Evolutionary conservation across 2,888 invertebrate genomes (phyloP).

Genomic region (Pecten maximus): DNA sequence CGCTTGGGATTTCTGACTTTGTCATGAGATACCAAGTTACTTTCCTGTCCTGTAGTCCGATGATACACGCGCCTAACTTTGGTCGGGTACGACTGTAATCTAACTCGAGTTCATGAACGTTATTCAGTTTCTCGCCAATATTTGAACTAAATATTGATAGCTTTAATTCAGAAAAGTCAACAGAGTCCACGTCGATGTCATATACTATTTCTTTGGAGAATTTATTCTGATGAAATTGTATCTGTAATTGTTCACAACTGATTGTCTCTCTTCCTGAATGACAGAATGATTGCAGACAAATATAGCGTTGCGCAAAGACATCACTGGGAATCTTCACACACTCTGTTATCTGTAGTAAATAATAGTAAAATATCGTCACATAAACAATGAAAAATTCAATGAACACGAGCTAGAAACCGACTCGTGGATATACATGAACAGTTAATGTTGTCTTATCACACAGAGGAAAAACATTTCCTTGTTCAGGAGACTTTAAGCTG

Average conservation of each 20-base stretch:
- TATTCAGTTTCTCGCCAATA: constrained; percentile 24
- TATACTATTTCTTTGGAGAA: background rate
- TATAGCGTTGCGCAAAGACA: background rate
- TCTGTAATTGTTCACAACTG: background rate
- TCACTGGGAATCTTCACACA: background rate
- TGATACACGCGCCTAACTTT: background rate
- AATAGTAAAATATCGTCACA: too few relatives aligned
- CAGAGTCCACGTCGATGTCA: background rate
- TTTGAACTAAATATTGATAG: background rate
- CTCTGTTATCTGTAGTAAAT: background rate
- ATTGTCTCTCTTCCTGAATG: background rate
- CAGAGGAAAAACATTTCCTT: too few relatives aligned
- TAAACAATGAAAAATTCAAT: too few relatives aligned
- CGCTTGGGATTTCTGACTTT: background rate
- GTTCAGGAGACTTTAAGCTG: too few relatives aligned
- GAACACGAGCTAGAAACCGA: too few relatives aligned
- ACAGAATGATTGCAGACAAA: background rate
- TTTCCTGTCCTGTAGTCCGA: background rate
- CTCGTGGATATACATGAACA: too few relatives aligned
- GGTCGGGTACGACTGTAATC: background rate
- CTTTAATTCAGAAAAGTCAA: background rate
- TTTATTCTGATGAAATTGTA: background rate
- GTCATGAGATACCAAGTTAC: constrained; percentile 45
- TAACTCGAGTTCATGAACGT: constrained; percentile 36
- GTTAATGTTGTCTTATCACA: too few relatives aligned